These are phyloP conservation scores for Terrapene triunguis DNA, from an alignment of 2,113 vertebrate genomes.

Conservation along the genomic window DNA sequence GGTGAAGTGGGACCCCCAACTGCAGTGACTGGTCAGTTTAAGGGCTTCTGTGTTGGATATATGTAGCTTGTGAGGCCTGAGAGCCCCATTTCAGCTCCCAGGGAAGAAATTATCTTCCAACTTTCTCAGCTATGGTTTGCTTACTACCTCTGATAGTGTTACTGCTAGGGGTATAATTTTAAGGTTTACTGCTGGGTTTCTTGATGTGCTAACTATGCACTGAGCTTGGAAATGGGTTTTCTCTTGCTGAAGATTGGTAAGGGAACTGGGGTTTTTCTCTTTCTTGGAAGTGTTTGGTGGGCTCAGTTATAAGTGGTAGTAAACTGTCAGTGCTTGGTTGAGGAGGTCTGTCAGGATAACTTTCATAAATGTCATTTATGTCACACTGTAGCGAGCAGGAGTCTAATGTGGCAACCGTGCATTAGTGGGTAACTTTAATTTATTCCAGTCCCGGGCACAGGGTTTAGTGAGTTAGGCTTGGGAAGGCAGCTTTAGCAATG, in stretches of 20 bases:
- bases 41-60: background rate
- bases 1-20: background rate
- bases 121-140: background rate
- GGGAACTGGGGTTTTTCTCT: background rate
- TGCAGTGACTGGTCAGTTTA: background rate
- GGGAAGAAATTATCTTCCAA: background rate
- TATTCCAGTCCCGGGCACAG: background rate
- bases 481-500: rapidly evolving
- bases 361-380: rapidly evolving
- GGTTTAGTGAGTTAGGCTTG: background rate
- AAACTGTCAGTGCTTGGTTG: background rate
- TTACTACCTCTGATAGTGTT: background rate
- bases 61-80: background rate
- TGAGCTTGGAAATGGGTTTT: background rate
- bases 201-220: background rate
- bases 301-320: background rate
- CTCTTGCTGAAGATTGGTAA: background rate
- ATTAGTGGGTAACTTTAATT: background rate
- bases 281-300: background rate
- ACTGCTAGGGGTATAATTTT: background rate
- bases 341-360: rapidly evolving
- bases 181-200: background rate
- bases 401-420: background rate
- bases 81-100: background rate
- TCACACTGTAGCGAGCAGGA: background rate